Conservation (phyloP, 1,140 invertebrate species). For the Brachionus plicatilis region DNA sequence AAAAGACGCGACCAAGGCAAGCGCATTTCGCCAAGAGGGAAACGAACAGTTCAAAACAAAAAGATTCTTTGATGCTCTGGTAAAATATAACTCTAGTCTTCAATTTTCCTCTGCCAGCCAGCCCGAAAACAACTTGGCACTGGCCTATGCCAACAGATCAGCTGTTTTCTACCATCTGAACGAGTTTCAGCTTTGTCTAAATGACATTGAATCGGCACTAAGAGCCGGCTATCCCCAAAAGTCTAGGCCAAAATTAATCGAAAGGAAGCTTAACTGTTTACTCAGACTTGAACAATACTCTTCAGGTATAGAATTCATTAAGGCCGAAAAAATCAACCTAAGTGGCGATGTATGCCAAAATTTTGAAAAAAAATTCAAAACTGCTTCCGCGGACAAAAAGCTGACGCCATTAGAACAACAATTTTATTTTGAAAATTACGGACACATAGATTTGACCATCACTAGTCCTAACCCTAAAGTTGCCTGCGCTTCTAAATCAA, state of each 20-base stretch:
- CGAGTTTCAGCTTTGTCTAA: background rate
- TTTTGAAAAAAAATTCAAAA: slow-evolving; percentile 11
- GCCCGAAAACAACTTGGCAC: background rate
- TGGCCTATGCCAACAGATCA: slow-evolving; percentile 27
- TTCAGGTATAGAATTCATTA: background rate
- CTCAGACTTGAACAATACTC: background rate
- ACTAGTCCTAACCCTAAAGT: background rate
- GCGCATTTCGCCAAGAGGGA: background rate
- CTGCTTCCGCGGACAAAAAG: background rate
- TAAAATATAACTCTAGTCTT: slow-evolving; percentile 19
- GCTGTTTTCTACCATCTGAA: slow-evolving; percentile 35
- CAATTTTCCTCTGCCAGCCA: background rate
- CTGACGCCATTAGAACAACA: background rate
- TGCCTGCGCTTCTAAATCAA: background rate
- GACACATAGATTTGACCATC: background rate
- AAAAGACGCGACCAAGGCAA: background rate
- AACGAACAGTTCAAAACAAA: slow-evolving; percentile 30
- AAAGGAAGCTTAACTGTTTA: background rate
- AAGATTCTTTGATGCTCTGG: background rate
- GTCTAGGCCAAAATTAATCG: background rate
- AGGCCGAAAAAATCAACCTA: slow-evolving; percentile 54
- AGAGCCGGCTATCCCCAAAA: background rate
- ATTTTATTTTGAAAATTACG: slow-evolving; percentile 9
- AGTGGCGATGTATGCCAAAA: background rate
- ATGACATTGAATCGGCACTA: slow-evolving; percentile 22